Base-by-base conservation (phyloP, 2,113 vertebrate species). In the Laticauda colubrina region DNA sequence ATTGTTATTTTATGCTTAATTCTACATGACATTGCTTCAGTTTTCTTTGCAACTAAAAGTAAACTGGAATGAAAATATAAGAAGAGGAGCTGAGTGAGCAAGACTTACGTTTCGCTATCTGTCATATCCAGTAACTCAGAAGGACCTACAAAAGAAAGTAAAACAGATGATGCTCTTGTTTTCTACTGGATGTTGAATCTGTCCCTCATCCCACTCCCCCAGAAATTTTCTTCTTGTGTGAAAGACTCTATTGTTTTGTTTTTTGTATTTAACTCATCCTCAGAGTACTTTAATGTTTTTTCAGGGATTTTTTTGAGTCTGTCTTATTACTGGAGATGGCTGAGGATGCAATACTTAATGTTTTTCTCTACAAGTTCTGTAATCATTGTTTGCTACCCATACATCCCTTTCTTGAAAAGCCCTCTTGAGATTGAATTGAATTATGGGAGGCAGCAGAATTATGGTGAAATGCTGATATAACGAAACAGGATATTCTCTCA, bases 31-130 rank as follows among this genome's bases (percentile, higher is more conserved):
- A 93, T 81, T 89, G 59, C 1, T 21, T 85, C 91, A 11, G 53
- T 53, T 87, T 53, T 87, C 18, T 15, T 54, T 87, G 43, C 75
- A 81, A 81, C 34, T 9, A 81, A 81, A 54, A 90, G 26, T 18
- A 39, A 92, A 39, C 21, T 56, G 75, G 34, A 92, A 53, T 26
- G 29, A 53, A 92, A n/a, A 1, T 26, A 87, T 5, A 3, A 34
- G 61, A 64, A 85, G 56, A 75, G 29, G 26, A 64, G 20, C 39
- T 21, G 89, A 90, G 34, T 8, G 81, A 34, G 23, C 0, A 85
- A 64, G 89, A 98, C 98, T 94, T 97, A 99, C 99, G 98, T 99
- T 97, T 99, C 98, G 92, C 97, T 98, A 97, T 99, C 98, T n/a
- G 97, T 97, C 97, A 99, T 97, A 96, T 99, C 98, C 98, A 99